Conservation (phyloP, 2,113 vertebrate genomes). For the Pollachius pollachius region DNA sequence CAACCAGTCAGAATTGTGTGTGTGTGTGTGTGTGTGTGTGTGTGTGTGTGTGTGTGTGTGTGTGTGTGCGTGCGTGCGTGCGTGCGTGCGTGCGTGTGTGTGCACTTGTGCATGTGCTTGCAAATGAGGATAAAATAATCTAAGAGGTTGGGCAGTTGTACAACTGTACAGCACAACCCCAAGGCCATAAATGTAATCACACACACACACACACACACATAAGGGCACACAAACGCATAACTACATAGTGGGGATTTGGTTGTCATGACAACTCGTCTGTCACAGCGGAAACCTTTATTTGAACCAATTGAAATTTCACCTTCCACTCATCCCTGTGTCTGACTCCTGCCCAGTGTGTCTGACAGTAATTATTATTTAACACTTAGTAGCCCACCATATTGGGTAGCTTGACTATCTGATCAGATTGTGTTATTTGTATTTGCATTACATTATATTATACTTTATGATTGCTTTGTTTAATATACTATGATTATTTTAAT, state of each 20-base stretch:
- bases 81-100: too few species aligned
- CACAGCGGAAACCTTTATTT: slow-evolving; percentile 28
- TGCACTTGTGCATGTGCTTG: not conserved
- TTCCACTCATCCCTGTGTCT: not conserved
- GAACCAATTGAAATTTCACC: slow-evolving; percentile 11
- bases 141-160: not conserved
- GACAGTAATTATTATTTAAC: not conserved
- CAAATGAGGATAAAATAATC: not conserved
- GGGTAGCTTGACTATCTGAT: not conserved
- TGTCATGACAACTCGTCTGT: slow-evolving; percentile 50
- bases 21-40: not conserved
- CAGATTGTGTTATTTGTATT: not conserved
- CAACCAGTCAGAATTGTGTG: too few species aligned
- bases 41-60: not conserved
- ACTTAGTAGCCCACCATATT: not conserved
- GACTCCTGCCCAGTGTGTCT: not conserved
- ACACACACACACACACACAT: not conserved
- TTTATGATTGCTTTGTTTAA: not conserved
- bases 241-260: slow-evolving; percentile 15
- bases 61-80: not conserved
- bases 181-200: not conserved
- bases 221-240: not conserved
- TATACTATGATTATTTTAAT: not conserved
- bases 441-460: not conserved
- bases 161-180: slow-evolving; percentile 3